Evolutionary conservation across 2,113 vertebrate genomes (phyloP).

Genomic region (Pongo pygmaeus): DNA sequence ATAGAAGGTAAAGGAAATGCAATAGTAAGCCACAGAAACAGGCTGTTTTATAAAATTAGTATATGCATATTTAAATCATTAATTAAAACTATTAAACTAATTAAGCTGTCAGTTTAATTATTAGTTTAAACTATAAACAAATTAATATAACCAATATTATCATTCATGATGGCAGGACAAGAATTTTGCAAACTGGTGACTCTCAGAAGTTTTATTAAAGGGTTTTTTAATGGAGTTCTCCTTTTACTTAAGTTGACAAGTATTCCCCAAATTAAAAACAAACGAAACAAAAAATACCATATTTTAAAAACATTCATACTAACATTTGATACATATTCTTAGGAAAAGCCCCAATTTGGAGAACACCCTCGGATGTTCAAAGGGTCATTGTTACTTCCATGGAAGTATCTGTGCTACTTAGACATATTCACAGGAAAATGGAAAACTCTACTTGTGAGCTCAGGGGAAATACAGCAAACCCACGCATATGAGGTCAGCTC

Average conservation of each 20-base stretch:
- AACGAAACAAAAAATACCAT: neutral
- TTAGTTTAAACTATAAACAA: neutral
- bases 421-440: neutral
- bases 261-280: neutral
- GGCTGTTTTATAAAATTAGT: neutral
- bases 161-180: neutral
- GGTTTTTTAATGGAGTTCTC: neutral
- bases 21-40: neutral
- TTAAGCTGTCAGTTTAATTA: neutral
- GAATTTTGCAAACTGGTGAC: neutral
- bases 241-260: conserved; percentile 25
- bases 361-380: neutral
- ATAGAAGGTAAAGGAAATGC: neutral
- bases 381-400: neutral
- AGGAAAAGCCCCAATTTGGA: neutral
- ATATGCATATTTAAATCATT: neutral
- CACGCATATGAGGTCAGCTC: neutral
- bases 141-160: neutral
- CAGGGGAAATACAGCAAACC: neutral
- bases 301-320: neutral
- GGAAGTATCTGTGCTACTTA: neutral
- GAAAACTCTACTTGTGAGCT: neutral
- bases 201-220: neutral
- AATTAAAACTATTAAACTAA: neutral
- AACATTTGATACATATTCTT: neutral